phyloP scores from a whole-genome alignment of 1,140 invertebrate species.

The Drosophila gunungcola region DNA sequence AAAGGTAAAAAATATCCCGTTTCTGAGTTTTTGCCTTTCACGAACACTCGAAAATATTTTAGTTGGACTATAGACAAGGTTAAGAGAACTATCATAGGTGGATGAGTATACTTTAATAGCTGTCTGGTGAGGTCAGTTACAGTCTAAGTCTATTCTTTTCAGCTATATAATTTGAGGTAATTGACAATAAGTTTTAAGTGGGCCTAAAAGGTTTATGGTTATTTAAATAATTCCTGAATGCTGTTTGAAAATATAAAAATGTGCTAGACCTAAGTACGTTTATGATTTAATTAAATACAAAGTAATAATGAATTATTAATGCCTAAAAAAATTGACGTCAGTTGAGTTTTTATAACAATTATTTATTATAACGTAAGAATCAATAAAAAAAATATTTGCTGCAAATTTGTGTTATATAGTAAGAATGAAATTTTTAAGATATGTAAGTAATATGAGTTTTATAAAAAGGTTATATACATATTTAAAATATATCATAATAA shows the following conservation, averaged over 20 bases:
- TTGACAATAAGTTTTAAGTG: background rate
- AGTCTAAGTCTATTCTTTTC: background rate
- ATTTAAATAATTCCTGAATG: background rate
- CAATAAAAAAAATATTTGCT: too few relatives aligned
- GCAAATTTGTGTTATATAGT: too few relatives aligned
- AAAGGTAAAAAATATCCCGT: background rate
- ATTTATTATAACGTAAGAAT: too few relatives aligned
- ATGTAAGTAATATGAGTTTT: background rate
- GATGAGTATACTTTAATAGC: conserved; percentile 1
- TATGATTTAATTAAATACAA: too few relatives aligned
- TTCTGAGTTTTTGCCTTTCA: background rate
- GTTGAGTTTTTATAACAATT: too few relatives aligned
- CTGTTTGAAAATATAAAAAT: background rate
- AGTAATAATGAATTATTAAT: background rate
- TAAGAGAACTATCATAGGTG: background rate
- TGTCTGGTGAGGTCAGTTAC: conserved; percentile 12
- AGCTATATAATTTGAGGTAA: conserved; percentile 24
- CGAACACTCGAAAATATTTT: background rate
- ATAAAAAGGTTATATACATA: too few relatives aligned
- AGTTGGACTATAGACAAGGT: conserved; percentile 1
- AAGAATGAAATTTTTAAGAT: too few relatives aligned
- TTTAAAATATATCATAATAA: background rate
- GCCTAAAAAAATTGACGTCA: too few relatives aligned
- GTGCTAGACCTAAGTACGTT: too few relatives aligned
- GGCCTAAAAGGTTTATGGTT: background rate